phyloP scores from a whole-genome alignment of 2,797 vertebrate species.

The Meriones psammophilus region DNA sequence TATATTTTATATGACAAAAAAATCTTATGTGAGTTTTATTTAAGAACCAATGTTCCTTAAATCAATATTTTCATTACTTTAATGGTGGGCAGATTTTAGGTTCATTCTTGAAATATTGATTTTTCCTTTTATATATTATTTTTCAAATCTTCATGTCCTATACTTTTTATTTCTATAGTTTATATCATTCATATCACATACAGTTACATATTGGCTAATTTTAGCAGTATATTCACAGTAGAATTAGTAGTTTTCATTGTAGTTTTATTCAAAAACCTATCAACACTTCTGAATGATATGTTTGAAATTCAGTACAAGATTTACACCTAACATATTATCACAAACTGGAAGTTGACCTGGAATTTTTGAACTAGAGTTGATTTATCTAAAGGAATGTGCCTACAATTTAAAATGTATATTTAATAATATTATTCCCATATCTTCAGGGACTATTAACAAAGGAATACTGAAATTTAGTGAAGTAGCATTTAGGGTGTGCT shows the following conservation, averaged over 20 bases:
- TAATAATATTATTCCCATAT: slow-evolving; percentile 7
- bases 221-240: not conserved
- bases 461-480: slow-evolving; percentile 22
- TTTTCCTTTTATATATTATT: slow-evolving; percentile 53
- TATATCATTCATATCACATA: not conserved
- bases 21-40: slow-evolving; percentile 49
- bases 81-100: not conserved
- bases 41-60: slow-evolving; percentile 22
- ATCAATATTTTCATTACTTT: slow-evolving; percentile 49
- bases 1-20: not conserved
- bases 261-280: not conserved
- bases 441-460: slow-evolving; percentile 8
- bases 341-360: slow-evolving; percentile 4
- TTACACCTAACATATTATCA: not conserved
- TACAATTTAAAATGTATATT: not conserved
- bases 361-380: slow-evolving; percentile 10
- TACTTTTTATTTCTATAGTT: not conserved
- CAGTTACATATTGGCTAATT: slow-evolving; percentile 45
- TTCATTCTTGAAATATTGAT: slow-evolving; percentile 10
- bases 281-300: not conserved
- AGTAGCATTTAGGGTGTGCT: not conserved
- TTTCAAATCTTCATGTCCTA: slow-evolving; percentile 15
- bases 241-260: slow-evolving; percentile 9
- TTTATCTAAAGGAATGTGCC: not conserved
- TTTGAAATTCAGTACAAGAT: slow-evolving; percentile 27